phyloP scores from a whole-genome alignment of 2,113 vertebrate species.

The Myotis brandtii region DNA sequence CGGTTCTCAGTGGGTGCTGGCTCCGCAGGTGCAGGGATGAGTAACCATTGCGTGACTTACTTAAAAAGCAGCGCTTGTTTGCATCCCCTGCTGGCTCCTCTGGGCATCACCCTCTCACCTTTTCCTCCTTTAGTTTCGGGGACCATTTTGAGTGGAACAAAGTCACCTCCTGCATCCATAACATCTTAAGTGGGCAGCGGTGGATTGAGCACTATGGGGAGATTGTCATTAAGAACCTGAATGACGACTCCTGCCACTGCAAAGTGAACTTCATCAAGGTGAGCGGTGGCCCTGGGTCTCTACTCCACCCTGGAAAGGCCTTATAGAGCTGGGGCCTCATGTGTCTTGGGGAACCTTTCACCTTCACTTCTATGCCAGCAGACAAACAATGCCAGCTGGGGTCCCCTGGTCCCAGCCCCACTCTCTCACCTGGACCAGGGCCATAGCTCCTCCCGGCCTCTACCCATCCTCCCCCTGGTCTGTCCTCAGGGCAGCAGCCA shows the following conservation, averaged over 20 bases:
- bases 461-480: not conserved
- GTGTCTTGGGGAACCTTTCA: not conserved
- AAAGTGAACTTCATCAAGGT: conserved; percentile 99
- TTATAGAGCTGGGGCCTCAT: not conserved
- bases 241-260: conserved; percentile 92
- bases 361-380: not conserved
- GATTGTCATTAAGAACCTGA: conserved; percentile 94
- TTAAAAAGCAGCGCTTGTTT: too few relatives aligned
- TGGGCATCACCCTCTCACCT: accelerated
- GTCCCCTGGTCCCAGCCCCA: too few relatives aligned
- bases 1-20: too few relatives aligned
- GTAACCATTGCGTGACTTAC: accelerated
- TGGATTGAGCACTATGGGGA: conserved; percentile 99
- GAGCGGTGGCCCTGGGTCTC: not conserved
- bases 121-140: conserved; percentile 85
- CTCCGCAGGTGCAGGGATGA: not conserved
- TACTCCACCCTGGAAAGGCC: not conserved
- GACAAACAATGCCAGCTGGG: not conserved
- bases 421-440: not conserved
- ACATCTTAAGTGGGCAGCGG: conserved; percentile 97
- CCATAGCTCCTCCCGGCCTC: accelerated
- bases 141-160: conserved; percentile 99
- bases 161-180: conserved; percentile 98
- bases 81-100: not conserved
- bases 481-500: not conserved